Evolutionary conservation across 2,888 invertebrate species (phyloP).

Genomic region (Alitta virens): DNA sequence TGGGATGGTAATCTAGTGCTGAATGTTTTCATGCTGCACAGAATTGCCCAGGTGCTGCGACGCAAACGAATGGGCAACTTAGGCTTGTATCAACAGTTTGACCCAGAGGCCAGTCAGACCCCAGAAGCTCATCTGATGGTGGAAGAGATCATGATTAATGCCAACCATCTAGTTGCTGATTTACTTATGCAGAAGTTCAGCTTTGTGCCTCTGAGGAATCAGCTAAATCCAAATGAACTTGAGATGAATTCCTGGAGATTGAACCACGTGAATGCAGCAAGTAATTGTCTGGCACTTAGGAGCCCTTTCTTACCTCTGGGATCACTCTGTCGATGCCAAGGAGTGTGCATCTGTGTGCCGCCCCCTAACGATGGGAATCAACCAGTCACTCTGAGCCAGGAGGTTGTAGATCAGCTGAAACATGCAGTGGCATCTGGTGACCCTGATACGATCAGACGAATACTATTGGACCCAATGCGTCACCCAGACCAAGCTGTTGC

Average conservation of each 20-base stretch:
- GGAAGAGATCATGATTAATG: slow-evolving; percentile 45
- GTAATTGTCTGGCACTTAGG: slow-evolving; percentile 40
- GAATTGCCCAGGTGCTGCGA: slow-evolving; percentile 35
- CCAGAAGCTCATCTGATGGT: slow-evolving; percentile 37
- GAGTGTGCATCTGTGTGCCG: slow-evolving; percentile 27
- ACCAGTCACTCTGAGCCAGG: slow-evolving; percentile 21
- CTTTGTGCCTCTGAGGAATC: slow-evolving; percentile 37
- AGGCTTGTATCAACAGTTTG: slow-evolving; percentile 35
- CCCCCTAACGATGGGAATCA: not conserved
- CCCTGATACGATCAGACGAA: slow-evolving; percentile 28
- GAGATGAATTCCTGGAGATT: slow-evolving; percentile 27
- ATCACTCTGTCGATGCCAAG: slow-evolving; percentile 33
- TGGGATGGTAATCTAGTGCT: slow-evolving; percentile 36
- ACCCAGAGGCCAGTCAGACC: slow-evolving; percentile 24
- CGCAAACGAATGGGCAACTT: slow-evolving; percentile 42
- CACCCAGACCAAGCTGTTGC: slow-evolving; percentile 45
- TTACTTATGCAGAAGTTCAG: slow-evolving; percentile 33
- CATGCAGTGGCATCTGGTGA: slow-evolving; percentile 14
- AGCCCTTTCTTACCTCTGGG: slow-evolving; percentile 37
- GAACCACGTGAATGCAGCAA: slow-evolving; percentile 37
- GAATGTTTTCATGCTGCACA: slow-evolving; percentile 37
- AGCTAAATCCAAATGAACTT: slow-evolving; percentile 32
- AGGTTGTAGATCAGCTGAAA: slow-evolving; percentile 12
- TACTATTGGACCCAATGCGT: slow-evolving; percentile 37
- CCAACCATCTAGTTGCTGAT: slow-evolving; percentile 40